phyloP scores from a whole-genome alignment of 2,797 vertebrate species.

The Hypotaenidia philippensis region DNA sequence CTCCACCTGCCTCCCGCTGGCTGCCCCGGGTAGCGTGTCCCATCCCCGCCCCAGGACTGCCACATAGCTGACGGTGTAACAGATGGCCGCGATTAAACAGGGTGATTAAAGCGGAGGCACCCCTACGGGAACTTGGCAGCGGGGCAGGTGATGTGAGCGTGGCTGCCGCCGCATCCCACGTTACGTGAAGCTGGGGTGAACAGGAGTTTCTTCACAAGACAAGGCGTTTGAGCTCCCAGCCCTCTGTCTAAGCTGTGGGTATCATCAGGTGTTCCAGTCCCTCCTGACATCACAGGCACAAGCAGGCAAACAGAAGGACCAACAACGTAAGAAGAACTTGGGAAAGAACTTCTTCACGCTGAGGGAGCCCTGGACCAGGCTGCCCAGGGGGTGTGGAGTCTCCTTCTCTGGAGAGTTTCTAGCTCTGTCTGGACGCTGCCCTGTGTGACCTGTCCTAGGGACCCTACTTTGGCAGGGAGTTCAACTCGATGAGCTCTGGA shows the following conservation, averaged over 20 bases:
- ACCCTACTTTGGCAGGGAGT: no score
- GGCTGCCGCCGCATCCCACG: background rate
- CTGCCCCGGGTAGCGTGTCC: background rate
- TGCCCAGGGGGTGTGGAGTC: no score
- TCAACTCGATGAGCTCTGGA: no score
- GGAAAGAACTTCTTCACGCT: no score
- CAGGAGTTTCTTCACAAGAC: background rate
- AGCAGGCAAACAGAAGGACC: no score
- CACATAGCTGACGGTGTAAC: background rate
- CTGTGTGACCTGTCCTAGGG: no score
- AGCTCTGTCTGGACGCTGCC: no score
- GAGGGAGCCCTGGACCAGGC: no score
- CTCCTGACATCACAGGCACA: background rate
- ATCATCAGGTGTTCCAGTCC: background rate
- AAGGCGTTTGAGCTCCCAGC: accelerated
- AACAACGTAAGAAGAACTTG: no score
- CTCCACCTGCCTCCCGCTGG: background rate
- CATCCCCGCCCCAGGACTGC: background rate
- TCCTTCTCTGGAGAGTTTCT: no score
- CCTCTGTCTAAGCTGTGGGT: accelerated
- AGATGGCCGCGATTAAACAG: background rate
- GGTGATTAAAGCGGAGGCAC: background rate
- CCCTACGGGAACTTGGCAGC: background rate
- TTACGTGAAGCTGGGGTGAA: background rate
- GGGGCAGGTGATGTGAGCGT: background rate